Evolutionary conservation across 2,113 vertebrate species (phyloP).

Genomic region (Pollachius pollachius): DNA sequence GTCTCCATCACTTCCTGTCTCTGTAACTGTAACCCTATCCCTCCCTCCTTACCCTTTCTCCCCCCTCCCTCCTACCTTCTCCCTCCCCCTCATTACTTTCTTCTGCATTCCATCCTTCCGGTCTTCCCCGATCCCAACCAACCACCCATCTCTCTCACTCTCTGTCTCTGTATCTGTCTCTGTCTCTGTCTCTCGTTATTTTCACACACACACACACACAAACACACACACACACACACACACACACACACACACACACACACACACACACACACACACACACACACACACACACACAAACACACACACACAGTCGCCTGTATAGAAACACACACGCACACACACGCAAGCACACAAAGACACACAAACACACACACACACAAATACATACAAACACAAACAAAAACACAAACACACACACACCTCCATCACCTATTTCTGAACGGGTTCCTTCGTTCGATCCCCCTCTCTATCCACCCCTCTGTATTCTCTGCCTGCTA

Average conservation of each 20-base stretch:
- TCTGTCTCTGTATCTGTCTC: too few species aligned
- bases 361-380: neutral
- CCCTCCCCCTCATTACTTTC: constrained; percentile 19
- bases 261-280: neutral
- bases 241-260: neutral
- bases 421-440: constrained; percentile 24
- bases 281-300: neutral
- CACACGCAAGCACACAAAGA: neutral
- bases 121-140: neutral
- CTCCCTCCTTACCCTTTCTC: neutral
- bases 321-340: too few species aligned
- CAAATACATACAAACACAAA: too few species aligned
- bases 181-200: constrained; percentile 39
- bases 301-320: neutral
- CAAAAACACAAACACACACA: constrained; percentile 25
- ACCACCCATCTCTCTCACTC: constrained; percentile 1
- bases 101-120: constrained; percentile 6
- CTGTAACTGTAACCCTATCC: neutral
- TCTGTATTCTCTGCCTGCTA: constrained; percentile 34
- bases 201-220: neutral
- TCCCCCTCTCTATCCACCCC: constrained; percentile 47
- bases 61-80: neutral
- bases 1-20: neutral
- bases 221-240: neutral
- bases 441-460: constrained; percentile 42